Base-by-base conservation (phyloP, 1,140 invertebrate species). In the Lutraria rhynchaena region DNA sequence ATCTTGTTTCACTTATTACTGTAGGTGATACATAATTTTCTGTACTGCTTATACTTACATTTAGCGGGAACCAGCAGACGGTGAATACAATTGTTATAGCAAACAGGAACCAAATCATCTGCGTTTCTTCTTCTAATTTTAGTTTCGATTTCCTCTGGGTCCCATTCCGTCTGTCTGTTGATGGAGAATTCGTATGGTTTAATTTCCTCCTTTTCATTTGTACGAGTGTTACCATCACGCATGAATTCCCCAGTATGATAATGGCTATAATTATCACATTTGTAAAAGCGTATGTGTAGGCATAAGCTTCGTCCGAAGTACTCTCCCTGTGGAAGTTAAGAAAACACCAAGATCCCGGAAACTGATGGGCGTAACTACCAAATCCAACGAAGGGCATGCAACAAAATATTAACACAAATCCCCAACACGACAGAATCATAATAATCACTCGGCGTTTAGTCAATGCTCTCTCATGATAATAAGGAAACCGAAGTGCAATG, bases 311-410 rank as follows among this genome's bases (percentile, higher is more conserved):
- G 29, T 91, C 89, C 0, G 71, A 61, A 1, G 31, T n/a, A 71
- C 83, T 88, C 74, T 93, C 89, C 33, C 71, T 82, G 75, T 93
- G 92, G 55, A 92, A 91, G 83, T 93, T 93, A 60, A 93, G 77
- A 80, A 92, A 93, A 81, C 92, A 93, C 92, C 92, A 93, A 19
- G 91, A 91, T 0, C 88, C 86, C 0, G 92, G 92, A 88, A 89
- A 92, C 83, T 93, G 92, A 13, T 88, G 75, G 49, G 87, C 90
- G 75, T 92, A 91, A 75, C 90, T 88, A 0, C 92, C 92, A 33
- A 93, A 88, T 17, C 90, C 89, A 57, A 92, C 86, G 15, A 93
- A 87, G 0, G 92, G 92, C 65, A 91, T 83, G 3, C 89, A 75
- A 67, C 89, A 88, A 63, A 93, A 90, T 49, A 90, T 63, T 1